Base-by-base conservation (phyloP, 2,797 vertebrate species). In the Spinibarbus caldwelli region DNA sequence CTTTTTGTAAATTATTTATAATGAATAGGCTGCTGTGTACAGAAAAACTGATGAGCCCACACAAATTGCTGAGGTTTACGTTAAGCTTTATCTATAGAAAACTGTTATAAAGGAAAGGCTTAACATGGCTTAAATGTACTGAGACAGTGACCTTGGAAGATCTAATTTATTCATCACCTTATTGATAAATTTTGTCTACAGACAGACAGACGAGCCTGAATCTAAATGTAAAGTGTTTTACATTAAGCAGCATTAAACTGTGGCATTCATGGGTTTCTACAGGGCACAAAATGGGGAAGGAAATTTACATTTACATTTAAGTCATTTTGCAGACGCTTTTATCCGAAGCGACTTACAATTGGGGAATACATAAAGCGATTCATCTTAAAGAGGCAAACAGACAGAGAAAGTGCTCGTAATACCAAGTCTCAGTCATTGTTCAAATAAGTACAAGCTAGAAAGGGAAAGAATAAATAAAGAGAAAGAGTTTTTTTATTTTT, bases 91-190 rank as follows among this genome's bases (percentile, higher is more conserved):
- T 52, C 29, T 52, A 23, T 52, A 52, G 29, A 75, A 75, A 34
- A 75, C 31, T 23, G 72, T 29, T 62, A 62, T 31, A 52, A 75
- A 75, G 19, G 11, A 52, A 52, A 75, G 72, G 29, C 43, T 75
- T 52, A 52, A 14, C 29, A 2, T 34, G 45, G 45, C 29, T 52
- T 52, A 49, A 49, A 73, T 73, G 26, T 73, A 52, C 72, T 23
- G 19, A 75, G 47, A 36, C 47, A 34, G 72, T 75, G 72, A 75
- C 72, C 72, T 75, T 75, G 72, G 47, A 75, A 75, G 19, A 75
- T 19, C 19, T 36, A 75, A 75, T 75, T 23, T 75, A 75, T 75
- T 52, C 47, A 52, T 75, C 47, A 75, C 45, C 10, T 52, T 49
- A 52, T 36, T 75, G 47, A 75, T 75, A 75, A 36, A 52, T 75